Conservation (phyloP, 2,888 invertebrate genomes). For the Eilema griseolum region DNA sequence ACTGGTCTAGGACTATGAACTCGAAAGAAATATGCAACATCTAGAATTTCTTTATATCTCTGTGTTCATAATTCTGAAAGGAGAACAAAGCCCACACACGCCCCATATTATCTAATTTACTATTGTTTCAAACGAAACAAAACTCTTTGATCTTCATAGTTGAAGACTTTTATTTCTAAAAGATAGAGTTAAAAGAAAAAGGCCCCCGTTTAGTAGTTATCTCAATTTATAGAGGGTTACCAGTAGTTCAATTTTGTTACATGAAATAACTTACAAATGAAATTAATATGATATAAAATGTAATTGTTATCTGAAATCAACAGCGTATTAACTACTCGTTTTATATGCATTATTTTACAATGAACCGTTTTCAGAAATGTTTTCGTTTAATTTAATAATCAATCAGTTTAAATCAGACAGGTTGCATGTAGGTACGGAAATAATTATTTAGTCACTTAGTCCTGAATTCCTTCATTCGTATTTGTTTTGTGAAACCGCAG, state of each 20-base stretch:
- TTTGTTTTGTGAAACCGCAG: no score
- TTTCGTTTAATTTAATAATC: no score
- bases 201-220: neutral
- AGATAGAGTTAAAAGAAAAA: slow-evolving; percentile 1
- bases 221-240: neutral
- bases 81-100: slow-evolving; percentile 61
- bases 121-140: slow-evolving; percentile 61
- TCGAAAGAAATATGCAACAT: slow-evolving; percentile 17
- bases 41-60: slow-evolving; percentile 27
- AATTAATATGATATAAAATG: neutral
- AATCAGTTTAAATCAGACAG: no score
- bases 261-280: neutral
- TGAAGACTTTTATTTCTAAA: slow-evolving; percentile 11
- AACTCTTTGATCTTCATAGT: slow-evolving; percentile 47
- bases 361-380: no score
- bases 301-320: neutral
- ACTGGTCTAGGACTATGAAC: neutral
- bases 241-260: neutral
- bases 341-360: neutral
- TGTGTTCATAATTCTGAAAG: slow-evolving; percentile 44
- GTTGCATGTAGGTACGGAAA: no score
- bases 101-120: slow-evolving; percentile 66
- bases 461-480: no score
- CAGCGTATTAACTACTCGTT: neutral
- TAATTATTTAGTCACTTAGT: no score